Base-by-base conservation (phyloP, 2,113 vertebrate genomes). In the Chroicocephalus ridibundus region DNA sequence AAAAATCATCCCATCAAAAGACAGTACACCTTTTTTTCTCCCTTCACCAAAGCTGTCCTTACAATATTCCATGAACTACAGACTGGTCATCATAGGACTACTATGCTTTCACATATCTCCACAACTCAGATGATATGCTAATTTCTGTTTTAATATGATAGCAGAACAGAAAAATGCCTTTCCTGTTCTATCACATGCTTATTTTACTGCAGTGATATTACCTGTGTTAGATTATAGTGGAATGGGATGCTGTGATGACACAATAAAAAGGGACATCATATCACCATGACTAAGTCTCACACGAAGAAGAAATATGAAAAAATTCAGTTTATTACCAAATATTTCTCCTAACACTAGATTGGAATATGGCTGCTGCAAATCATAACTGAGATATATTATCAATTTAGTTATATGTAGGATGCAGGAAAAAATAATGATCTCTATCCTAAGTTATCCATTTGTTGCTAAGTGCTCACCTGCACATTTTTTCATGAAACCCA, bases 1-100 rank as follows among this genome's bases (percentile, higher is more conserved):
- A 47, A 22, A 49, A 49, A 49, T 54, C 24, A 80, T 69, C 27
- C 46, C 13, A 36, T 24, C 9, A 47, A 51, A 54, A 55, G 31
- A 26, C 2, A 47, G 10, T 29, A 40, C 7, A 47, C 2, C 6
- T 10, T 62, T 76, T 66, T 22, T 11, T 13, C 0, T 12, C 1
- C 6, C 36, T 65, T 54, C 19, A 42, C 11, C 49, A 74, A 80
- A 80, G 11, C 8, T 72, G 40, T 14, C 13, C 13, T 70, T 31
- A 26, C 2, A 16, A 9, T 18, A 25, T 44, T 21, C 12, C 4
- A 5, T 51, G 34, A 74, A 15, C 12, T 31, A 6, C 4, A 15
- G 54, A 29, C 13, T 22, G 5, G 6, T 36, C 7, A 1, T 14
- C 29, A 29, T 7, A 87, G 51, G 64, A 91, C 46, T 42, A 46